A percentile compares a stretch with the other conserved stretches of the same genome.
Conservation (phyloP, 2,113 vertebrate genomes). For the Podocnemis expansa region DNA sequence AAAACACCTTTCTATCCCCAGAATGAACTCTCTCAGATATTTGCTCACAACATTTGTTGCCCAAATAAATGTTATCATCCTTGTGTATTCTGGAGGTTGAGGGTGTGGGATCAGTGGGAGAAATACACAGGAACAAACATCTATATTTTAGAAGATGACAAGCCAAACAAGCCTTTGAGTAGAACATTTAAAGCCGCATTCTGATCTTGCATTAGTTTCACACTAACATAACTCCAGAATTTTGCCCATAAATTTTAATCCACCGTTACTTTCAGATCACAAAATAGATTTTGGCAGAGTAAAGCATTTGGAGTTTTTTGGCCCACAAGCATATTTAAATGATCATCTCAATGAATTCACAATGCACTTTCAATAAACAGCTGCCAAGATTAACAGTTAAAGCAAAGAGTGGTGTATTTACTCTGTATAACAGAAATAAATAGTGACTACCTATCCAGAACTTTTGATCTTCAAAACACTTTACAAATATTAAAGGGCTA, state of each 20-base stretch:
- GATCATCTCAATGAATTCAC: not conserved
- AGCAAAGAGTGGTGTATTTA: not conserved
- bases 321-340: not conserved
- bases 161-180: not conserved
- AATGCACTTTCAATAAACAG: not conserved
- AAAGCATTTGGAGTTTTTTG: not conserved
- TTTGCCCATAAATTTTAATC: not conserved
- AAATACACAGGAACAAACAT: accelerated
- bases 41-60: not conserved
- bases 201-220: not conserved
- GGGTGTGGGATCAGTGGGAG: no score
- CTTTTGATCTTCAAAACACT: not conserved
- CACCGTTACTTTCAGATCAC: no score
- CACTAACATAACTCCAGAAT: not conserved
- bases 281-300: not conserved
- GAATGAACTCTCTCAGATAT: not conserved
- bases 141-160: not conserved
- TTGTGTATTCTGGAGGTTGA: not conserved
- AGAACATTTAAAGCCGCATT: not conserved
- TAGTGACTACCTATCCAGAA: accelerated
- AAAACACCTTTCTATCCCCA: not conserved
- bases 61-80: not conserved
- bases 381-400: accelerated
- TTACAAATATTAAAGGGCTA: slow-evolving; percentile 6
- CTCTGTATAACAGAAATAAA: not conserved